Conservation (phyloP, 1,140 invertebrate species). For the Ephestia elutella region DNA sequence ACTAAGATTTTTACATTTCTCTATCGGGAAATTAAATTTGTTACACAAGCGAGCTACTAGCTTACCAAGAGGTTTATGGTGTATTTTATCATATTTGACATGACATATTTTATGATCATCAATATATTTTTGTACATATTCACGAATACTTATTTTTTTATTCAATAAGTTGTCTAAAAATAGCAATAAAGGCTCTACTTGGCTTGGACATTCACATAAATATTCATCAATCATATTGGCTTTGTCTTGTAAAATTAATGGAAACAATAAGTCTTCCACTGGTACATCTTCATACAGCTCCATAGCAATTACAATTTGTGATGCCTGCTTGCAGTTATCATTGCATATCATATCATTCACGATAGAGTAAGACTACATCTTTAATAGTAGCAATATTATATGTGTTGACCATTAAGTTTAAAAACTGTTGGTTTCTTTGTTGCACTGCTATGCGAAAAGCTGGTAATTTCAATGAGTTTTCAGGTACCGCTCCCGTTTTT, state of each 20-base stretch:
- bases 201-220: conserved; percentile 74
- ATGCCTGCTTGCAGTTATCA: conserved; percentile 74
- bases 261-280: conserved; percentile 80
- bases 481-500: conserved; percentile 26
- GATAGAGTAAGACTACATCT: conserved; percentile 46
- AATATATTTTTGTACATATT: conserved; percentile 55
- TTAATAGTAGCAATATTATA: conserved; percentile 52
- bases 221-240: conserved; percentile 80
- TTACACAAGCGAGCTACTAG: conserved; percentile 77
- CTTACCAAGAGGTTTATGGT: conserved; percentile 77
- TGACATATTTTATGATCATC: conserved; percentile 76
- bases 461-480: conserved; percentile 50
- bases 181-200: conserved; percentile 76
- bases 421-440: conserved; percentile 57
- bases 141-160: conserved; percentile 45
- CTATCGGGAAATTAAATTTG: conserved; percentile 76
- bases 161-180: conserved; percentile 79
- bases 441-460: conserved; percentile 56
- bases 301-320: conserved; percentile 78
- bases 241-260: conserved; percentile 84
- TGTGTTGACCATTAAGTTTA: conserved; percentile 50
- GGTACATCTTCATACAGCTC: conserved; percentile 78
- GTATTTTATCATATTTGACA: conserved; percentile 75
- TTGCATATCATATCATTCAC: conserved; percentile 57
- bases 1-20: conserved; percentile 78